Conservation (phyloP, 2,113 vertebrate species). For the Choloepus hoffmanni region DNA sequence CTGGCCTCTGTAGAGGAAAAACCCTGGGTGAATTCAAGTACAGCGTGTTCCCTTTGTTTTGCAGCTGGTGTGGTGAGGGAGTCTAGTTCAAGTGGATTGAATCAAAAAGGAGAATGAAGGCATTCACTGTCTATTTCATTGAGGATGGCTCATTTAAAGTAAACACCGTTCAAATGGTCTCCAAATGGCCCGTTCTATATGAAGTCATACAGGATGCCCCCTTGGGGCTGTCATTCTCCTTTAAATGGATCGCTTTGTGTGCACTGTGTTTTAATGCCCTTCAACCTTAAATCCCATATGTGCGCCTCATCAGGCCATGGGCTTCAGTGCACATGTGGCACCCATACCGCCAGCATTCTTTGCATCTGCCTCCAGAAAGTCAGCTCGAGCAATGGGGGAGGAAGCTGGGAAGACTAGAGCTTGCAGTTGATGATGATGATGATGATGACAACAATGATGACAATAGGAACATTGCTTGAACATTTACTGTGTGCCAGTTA, state of each 20-base stretch:
- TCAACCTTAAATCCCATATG: conserved; percentile 75
- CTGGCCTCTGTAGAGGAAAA: conserved; percentile 61
- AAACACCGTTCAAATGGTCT: conserved; percentile 81
- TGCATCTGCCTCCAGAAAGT: conserved; percentile 17
- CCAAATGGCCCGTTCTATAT: conserved; percentile 78
- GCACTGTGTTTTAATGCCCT: conserved; percentile 61
- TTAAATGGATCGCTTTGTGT: conserved; percentile 75
- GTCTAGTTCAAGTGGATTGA: conserved; percentile 68
- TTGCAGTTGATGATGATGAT: neutral
- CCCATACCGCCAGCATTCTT: conserved; percentile 66
- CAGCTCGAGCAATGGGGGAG: conserved; percentile 11
- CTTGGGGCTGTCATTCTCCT: conserved; percentile 72
- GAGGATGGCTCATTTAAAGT: conserved; percentile 76
- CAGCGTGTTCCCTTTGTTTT: conserved; percentile 74
- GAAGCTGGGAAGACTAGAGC: neutral
- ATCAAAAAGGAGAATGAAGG: conserved; percentile 75
- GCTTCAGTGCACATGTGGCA: conserved; percentile 75
- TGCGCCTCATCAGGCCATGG: conserved; percentile 70
- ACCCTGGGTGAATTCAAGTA: conserved; percentile 7
- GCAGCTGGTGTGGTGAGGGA: conserved; percentile 79
- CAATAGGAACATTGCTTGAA: neutral
- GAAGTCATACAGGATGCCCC: conserved; percentile 75
- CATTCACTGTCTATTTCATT: conserved; percentile 67
- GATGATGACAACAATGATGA: neutral
- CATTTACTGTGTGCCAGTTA: conserved; percentile 23